Percentiles rank a stretch among this genome's conserved stretches.
phyloP scores from a whole-genome alignment of 1,140 invertebrate genomes.

The Pseudomyrmex sp. region DNA sequence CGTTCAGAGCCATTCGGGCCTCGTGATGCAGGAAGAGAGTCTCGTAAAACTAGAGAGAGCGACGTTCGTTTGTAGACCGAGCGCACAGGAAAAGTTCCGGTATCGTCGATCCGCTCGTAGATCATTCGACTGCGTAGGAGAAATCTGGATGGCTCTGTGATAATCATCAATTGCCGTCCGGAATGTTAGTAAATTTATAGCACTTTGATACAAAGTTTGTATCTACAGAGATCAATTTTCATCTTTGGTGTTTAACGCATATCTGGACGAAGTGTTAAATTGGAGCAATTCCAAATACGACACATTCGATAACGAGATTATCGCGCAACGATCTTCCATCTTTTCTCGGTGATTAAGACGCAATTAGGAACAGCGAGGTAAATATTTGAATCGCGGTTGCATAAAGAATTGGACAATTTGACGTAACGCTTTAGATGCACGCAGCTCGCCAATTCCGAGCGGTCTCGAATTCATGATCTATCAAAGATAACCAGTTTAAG shows the following conservation, averaged over 20 bases:
- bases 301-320: conserved; percentile 47
- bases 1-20: conserved; percentile 52
- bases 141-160: conserved; percentile 28
- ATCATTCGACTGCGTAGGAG: conserved; percentile 33
- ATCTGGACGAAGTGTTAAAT: conserved; percentile 12
- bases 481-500: conserved; percentile 54
- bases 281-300: conserved; percentile 28
- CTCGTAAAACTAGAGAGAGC: conserved; percentile 61
- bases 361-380: conserved; percentile 54
- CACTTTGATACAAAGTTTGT: neutral
- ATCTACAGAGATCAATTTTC: conserved; percentile 42
- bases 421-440: conserved; percentile 50
- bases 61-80: conserved; percentile 34
- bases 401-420: conserved; percentile 71
- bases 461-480: conserved; percentile 64
- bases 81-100: conserved; percentile 29
- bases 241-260: neutral
- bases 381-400: conserved; percentile 64
- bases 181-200: conserved; percentile 35
- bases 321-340: conserved; percentile 46
- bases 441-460: conserved; percentile 62
- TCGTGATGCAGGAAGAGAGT: conserved; percentile 57
- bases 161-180: conserved; percentile 40
- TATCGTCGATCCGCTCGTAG: conserved; percentile 45
- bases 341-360: conserved; percentile 3